A percentile compares a stretch with the other conserved stretches of the same genome.
Evolutionary conservation across 2,113 vertebrate genomes (phyloP).

Genomic region (Emydura subglobosa): DNA sequence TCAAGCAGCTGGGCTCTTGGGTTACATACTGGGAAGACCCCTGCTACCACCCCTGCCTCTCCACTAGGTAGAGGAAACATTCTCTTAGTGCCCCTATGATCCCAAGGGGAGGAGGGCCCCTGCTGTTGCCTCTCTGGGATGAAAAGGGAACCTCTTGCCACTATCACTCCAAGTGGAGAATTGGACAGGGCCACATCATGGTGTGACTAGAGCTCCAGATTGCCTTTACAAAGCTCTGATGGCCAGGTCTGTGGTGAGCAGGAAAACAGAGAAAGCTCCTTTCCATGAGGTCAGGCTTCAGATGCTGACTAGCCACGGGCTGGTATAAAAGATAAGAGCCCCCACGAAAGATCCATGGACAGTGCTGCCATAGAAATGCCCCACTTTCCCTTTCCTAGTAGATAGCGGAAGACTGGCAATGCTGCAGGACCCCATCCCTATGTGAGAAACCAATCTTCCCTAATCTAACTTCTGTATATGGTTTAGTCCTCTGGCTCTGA

Average conservation of each 20-base stretch:
- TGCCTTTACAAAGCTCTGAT: not conserved
- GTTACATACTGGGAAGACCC: not conserved
- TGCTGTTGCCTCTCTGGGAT: not conserved
- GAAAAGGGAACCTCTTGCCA: not conserved
- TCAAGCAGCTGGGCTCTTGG: not conserved
- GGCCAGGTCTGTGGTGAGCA: not conserved
- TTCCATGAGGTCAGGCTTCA: constrained; percentile 18
- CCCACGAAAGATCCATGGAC: not conserved
- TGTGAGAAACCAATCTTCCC: not conserved
- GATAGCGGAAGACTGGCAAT: not conserved
- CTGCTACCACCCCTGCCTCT: not conserved
- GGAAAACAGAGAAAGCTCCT: not conserved
- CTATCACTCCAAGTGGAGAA: not conserved
- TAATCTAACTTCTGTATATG: not conserved
- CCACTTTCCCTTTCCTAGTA: not conserved
- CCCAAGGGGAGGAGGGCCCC: not conserved
- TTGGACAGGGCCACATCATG: not conserved
- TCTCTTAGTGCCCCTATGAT: not conserved
- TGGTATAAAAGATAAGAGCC: not conserved
- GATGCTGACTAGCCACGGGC: not conserved
- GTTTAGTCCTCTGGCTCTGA: not conserved
- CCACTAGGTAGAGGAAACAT: not conserved
- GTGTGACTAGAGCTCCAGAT: not conserved
- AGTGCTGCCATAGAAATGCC: not conserved
- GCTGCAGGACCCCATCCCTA: not conserved